Base-by-base conservation (phyloP, 1,140 invertebrate genomes). In the Streblospio benedicti region DNA sequence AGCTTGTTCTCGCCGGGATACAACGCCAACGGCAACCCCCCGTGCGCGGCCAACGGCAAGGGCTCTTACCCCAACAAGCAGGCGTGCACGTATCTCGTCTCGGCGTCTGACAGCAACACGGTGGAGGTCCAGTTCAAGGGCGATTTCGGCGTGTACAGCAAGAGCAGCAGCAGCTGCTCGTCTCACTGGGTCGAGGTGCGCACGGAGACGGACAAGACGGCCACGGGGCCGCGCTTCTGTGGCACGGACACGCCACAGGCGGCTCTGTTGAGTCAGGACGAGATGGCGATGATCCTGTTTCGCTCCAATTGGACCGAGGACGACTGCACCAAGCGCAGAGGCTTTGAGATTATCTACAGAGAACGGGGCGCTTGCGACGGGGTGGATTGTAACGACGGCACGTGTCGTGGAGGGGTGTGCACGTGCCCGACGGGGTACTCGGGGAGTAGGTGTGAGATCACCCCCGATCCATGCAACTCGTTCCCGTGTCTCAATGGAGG, bases 401-500 rank as follows among this genome's bases (percentile, higher is more conserved):
- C 35, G 35, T 38, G 35, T n/a, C 9, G 9, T 9, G 9, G n/a
- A 38, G 35, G 35, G 18, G 50, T 43, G 0, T 76, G 74, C 62
- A 31, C 45, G 12, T 75, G 73, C 67, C 33, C 61, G 2, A 14
- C 54, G 1, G 70, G 71, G 6, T 76, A 60, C 60, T 67, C 63
- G 2, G 73, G 73, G 14, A 56, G 35, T 18, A 60, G 59, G 23
- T 76, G 74, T 59, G 67, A 68, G 16, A 52, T 32, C 0, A 35
- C 47, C 12, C 62, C 71, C n/a, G 62, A 71, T 51, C 65, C 70
- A 35, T 76, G 74, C 54, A 30, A 33, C 9, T 63, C 57, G 9
- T 51, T 56, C 2, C 71, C 74, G 0, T 76, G 74, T 67, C 18
- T 55, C 12, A 71, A 76, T 57, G 49, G 63, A 16, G 73, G 68